A percentile compares a stretch with the other conserved stretches of the same genome.
These are phyloP conservation scores for Philereme vetulata DNA, from an alignment of 2,888 invertebrate species.

Conservation along the genomic window DNA sequence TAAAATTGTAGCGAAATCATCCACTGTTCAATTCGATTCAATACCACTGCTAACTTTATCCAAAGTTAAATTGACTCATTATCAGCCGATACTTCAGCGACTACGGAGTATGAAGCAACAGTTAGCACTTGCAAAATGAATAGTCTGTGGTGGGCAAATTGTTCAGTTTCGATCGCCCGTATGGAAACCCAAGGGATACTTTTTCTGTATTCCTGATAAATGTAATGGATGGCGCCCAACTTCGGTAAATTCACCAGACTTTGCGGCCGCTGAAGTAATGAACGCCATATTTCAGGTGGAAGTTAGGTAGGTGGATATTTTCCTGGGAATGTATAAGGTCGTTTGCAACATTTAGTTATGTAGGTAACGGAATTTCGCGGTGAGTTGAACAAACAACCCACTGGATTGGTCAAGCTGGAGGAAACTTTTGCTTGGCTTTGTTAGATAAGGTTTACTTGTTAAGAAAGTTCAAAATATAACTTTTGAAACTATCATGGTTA, in stretches of 20 bases:
- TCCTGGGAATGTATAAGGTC: constrained; percentile 1
- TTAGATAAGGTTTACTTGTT: no score
- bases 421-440: no score
- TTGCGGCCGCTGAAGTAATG: constrained; percentile 48
- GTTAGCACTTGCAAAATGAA: not conserved
- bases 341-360: not conserved
- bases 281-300: constrained; percentile 42
- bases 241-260: constrained; percentile 56
- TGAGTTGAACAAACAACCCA: no score
- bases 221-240: constrained; percentile 58
- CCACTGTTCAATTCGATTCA: no score
- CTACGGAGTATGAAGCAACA: not conserved
- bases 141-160: not conserved
- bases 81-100: not conserved
- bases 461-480: no score
- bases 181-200: constrained; percentile 27
- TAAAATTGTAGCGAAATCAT: no score
- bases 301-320: constrained; percentile 1
- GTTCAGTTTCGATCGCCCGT: not conserved
- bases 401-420: no score
- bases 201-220: constrained; percentile 61
- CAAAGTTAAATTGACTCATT: not conserved
- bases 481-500: no score
- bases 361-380: no score
- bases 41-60: not conserved